Evolutionary conservation across 2,888 invertebrate genomes (phyloP).

Genomic region (Drosophila rellima): DNA sequence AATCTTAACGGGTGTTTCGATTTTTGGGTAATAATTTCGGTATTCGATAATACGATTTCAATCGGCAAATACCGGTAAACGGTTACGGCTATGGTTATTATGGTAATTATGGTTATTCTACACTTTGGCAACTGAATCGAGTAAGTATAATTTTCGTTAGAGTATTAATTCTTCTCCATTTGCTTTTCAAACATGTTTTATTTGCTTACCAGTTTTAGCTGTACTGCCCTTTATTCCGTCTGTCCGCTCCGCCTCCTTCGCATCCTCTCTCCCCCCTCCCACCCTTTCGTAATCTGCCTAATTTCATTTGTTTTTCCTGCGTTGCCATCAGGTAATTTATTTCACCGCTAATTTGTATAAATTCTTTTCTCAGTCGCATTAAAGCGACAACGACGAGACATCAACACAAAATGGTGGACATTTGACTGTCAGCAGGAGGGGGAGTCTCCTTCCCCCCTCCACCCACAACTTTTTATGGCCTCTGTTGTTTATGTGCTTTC

Average conservation of each 20-base stretch:
- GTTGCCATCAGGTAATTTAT: slow-evolving; percentile 63
- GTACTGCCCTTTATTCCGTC: slow-evolving; percentile 26
- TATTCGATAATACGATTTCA: too few species aligned
- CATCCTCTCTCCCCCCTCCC: not conserved
- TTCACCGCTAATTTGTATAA: slow-evolving; percentile 76
- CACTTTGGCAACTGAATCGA: too few species aligned
- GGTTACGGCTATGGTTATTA: too few species aligned
- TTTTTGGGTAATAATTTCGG: too few species aligned
- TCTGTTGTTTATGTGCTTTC: slow-evolving; percentile 31
- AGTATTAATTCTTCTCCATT: not conserved
- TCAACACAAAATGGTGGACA: slow-evolving; percentile 56
- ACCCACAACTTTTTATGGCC: slow-evolving; percentile 23
- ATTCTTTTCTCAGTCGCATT: slow-evolving; percentile 66
- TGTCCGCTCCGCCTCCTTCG: not conserved
- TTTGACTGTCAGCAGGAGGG: slow-evolving; percentile 39
- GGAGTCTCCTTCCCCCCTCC: not conserved
- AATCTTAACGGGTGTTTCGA: too few species aligned
- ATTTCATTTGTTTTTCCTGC: slow-evolving; percentile 64
- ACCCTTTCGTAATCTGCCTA: slow-evolving; percentile 40
- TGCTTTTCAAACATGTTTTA: slow-evolving; percentile 23
- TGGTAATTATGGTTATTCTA: too few species aligned
- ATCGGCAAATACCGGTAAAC: too few species aligned
- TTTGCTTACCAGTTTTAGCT: slow-evolving; percentile 52
- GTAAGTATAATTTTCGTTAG: slow-evolving; percentile 3
- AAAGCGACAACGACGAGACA: slow-evolving; percentile 48